Conservation (phyloP, 35 echinoderm and acorn worm genomes). For the Apostichopus californicus region DNA sequence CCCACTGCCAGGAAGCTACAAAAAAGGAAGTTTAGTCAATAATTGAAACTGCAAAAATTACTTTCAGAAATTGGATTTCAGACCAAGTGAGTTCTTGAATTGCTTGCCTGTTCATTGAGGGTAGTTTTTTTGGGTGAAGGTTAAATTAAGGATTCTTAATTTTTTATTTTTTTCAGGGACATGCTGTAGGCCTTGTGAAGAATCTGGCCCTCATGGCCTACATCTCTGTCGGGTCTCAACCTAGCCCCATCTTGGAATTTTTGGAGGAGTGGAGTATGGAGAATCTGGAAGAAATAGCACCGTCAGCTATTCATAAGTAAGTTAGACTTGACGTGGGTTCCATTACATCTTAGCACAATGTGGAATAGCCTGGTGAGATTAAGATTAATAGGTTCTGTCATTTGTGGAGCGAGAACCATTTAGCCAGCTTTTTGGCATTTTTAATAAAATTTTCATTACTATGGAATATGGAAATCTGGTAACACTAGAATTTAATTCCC, state of each 20-base stretch:
- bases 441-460: background rate
- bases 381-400: background rate
- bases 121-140: too few species aligned
- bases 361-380: too few species aligned
- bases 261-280: conserved; percentile 99
- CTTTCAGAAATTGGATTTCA: too few species aligned
- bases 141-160: too few species aligned
- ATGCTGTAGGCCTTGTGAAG: conserved; percentile 99
- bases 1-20: too few species aligned
- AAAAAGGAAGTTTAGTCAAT: too few species aligned
- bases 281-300: conserved; percentile 97
- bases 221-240: conserved; percentile 96
- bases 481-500: too few species aligned
- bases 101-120: too few species aligned
- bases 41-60: too few species aligned
- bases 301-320: conserved; percentile 97
- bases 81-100: too few species aligned
- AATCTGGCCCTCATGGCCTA: conserved; percentile 99
- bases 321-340: background rate
- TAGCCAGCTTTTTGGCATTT: background rate
- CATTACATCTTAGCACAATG: background rate
- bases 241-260: conserved; percentile 97
- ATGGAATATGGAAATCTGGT: too few species aligned
- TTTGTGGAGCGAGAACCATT: background rate
- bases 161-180: conserved; percentile 64